phyloP scores from a whole-genome alignment of 1,140 invertebrate genomes.

The Mesaphorura yosii region DNA sequence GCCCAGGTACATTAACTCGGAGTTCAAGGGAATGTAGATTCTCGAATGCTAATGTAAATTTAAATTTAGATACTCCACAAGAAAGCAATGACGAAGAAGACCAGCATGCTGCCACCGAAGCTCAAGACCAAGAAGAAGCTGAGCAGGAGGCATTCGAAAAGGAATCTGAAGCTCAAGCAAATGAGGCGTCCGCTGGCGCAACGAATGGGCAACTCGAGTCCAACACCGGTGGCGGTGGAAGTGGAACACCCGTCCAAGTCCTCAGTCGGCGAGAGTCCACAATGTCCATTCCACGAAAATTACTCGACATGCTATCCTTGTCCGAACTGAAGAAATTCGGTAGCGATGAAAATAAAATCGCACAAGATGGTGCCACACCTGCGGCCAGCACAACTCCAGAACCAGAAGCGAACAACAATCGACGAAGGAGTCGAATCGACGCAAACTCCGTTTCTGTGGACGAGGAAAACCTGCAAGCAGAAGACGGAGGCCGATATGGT shows the following conservation, averaged over 20 bases:
- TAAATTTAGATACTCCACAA: conserved; percentile 45
- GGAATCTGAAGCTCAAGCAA: conserved; percentile 33
- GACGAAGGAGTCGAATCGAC: neutral
- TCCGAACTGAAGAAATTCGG: conserved; percentile 26
- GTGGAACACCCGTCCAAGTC: conserved; percentile 11
- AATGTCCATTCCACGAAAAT: conserved; percentile 28
- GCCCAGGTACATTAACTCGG: conserved; percentile 48
- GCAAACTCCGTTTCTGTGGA: too few species aligned
- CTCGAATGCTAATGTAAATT: too few species aligned
- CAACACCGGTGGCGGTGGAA: conserved; percentile 12
- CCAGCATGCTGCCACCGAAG: conserved; percentile 35
- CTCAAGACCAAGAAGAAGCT: conserved; percentile 11
- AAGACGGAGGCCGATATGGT: conserved; percentile 36
- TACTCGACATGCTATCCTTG: conserved; percentile 32
- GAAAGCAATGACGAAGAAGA: conserved; percentile 59
- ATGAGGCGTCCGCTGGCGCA: conserved; percentile 36
- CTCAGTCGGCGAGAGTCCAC: conserved; percentile 27
- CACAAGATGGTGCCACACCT: conserved; percentile 11
- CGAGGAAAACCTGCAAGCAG: conserved; percentile 33
- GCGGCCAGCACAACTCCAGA: neutral
- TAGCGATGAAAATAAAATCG: conserved; percentile 19
- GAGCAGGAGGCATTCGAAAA: conserved; percentile 31
- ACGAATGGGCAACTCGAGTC: too few species aligned
- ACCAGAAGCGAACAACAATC: neutral
- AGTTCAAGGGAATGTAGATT: neutral